These are phyloP conservation scores for Melieria picta DNA, from an alignment of 2,888 invertebrate genomes.

Conservation along the genomic window DNA sequence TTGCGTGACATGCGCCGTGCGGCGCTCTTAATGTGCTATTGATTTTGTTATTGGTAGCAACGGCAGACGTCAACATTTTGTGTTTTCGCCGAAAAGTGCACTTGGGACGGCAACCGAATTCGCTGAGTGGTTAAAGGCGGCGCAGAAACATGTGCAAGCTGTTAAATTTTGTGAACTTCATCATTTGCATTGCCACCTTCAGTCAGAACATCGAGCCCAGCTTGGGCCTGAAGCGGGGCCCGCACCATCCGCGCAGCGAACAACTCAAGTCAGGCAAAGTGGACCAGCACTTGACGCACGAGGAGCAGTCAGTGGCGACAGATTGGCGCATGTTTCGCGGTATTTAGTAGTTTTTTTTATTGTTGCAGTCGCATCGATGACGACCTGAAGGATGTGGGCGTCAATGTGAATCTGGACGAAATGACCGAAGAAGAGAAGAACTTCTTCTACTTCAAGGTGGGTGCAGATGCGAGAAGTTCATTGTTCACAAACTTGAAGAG, in stretches of 20 bases:
- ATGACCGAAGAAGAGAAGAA: constrained; percentile 82
- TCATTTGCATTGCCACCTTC: constrained; percentile 57
- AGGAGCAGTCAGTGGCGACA: constrained; percentile 72
- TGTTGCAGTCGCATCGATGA: constrained; percentile 79
- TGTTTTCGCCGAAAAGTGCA: background rate
- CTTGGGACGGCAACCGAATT: background rate
- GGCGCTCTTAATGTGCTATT: constrained; percentile 17
- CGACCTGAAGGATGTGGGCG: constrained; percentile 75
- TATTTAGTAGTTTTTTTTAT: background rate
- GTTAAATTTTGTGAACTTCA: constrained; percentile 56
- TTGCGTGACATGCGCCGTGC: constrained; percentile 26
- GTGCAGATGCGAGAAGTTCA: constrained; percentile 4
- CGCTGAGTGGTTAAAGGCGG: background rate
- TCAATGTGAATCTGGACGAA: constrained; percentile 71
- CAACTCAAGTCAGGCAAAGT: constrained; percentile 70
- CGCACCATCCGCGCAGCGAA: constrained; percentile 74
- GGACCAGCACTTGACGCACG: constrained; percentile 78
- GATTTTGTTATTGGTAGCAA: background rate
- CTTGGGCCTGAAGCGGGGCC: constrained; percentile 68
- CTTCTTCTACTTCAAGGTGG: constrained; percentile 65
- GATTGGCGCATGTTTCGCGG: background rate
- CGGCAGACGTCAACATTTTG: too few relatives aligned
- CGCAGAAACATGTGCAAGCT: constrained; percentile 53
- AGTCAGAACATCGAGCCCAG: constrained; percentile 51
- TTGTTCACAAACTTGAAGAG: background rate